Percentiles rank a stretch among this genome's conserved stretches.
phyloP scores from a whole-genome alignment of 2,113 vertebrate species.

The Etheostoma spectabile region DNA sequence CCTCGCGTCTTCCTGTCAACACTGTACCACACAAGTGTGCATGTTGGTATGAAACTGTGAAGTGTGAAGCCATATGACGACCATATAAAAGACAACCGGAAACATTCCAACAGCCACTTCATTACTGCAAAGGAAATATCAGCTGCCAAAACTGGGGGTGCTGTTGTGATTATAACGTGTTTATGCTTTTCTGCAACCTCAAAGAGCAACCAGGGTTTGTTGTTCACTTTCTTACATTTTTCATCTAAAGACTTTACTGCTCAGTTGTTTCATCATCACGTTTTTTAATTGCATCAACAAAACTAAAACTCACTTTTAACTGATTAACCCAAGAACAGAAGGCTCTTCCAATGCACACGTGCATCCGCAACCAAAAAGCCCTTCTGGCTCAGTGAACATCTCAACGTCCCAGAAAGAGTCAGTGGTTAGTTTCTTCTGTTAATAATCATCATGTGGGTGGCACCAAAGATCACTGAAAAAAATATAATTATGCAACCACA shows the following conservation, averaged over 20 bases:
- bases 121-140: not conserved
- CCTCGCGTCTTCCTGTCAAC: conserved; percentile 47
- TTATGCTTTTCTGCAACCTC: not conserved
- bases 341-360: not conserved
- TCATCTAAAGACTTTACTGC: not conserved
- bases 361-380: not conserved
- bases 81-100: not conserved
- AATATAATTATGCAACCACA: not conserved
- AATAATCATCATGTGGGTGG: not conserved
- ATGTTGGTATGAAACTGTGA: not conserved
- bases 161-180: not conserved
- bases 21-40: not conserved
- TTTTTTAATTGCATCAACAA: conserved; percentile 1
- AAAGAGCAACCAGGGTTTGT: not conserved
- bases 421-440: not conserved
- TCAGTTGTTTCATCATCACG: not conserved
- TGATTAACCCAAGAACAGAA: not conserved
- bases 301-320: not conserved
- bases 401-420: not conserved
- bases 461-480: conserved; percentile 2
- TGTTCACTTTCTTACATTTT: not conserved
- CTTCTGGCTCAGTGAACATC: not conserved
- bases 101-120: not conserved
- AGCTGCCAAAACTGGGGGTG: not conserved
- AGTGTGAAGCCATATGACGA: not conserved